These are phyloP conservation scores for Alcis repandata DNA, from an alignment of 2,888 invertebrate genomes.

Conservation along the genomic window DNA sequence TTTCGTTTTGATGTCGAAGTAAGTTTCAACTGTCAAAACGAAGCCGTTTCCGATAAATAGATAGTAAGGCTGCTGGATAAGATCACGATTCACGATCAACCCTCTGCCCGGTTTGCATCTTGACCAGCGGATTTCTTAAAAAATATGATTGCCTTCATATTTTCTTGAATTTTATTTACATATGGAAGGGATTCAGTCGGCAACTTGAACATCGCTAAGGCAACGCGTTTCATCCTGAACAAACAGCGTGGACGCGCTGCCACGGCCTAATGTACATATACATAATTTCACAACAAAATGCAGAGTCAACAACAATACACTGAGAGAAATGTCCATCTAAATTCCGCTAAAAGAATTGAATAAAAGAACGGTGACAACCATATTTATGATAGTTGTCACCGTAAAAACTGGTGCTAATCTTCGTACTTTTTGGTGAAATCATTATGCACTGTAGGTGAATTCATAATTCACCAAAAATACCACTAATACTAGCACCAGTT, in stretches of 20 bases:
- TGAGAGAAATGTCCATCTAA: too few relatives aligned
- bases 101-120: neutral
- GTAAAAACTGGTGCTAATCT: too few relatives aligned
- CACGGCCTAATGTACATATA: neutral
- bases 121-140: neutral
- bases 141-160: constrained; percentile 14
- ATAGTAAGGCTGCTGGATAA: too few relatives aligned
- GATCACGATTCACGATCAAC: too few relatives aligned
- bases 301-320: neutral
- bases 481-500: too few relatives aligned
- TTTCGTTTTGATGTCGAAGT: too few relatives aligned
- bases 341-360: neutral
- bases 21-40: too few relatives aligned
- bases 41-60: too few relatives aligned
- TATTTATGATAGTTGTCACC: too few relatives aligned
- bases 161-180: constrained; percentile 4
- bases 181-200: neutral
- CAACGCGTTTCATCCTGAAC: constrained; percentile 18
- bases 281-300: neutral
- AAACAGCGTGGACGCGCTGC: constrained; percentile 3
- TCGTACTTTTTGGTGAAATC: too few relatives aligned
- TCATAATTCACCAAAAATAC: too few relatives aligned
- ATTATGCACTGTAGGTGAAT: too few relatives aligned
- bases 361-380: neutral
- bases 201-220: constrained; percentile 16